Evolutionary conservation across 2,113 vertebrate genomes (phyloP).

Genomic region (Zingel zingel): DNA sequence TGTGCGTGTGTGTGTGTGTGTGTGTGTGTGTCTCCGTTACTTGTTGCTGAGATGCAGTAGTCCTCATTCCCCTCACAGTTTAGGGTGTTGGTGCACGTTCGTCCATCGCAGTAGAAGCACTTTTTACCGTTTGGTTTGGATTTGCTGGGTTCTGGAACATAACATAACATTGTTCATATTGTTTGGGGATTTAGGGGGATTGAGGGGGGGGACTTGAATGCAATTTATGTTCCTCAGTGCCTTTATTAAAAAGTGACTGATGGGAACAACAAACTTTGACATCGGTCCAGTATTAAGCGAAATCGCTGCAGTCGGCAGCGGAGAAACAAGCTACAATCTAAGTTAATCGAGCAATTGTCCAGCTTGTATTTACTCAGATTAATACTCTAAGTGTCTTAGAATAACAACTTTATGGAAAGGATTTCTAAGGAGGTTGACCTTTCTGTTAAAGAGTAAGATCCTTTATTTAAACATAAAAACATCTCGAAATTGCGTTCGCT

Average conservation of each 20-base stretch:
- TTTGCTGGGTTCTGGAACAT: constrained; percentile 19
- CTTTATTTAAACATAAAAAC: too few relatives aligned
- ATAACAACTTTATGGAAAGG: too few relatives aligned
- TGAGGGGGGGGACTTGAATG: neutral
- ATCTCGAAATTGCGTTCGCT: too few relatives aligned
- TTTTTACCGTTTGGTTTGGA: constrained; percentile 57
- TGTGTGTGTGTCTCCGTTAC: constrained; percentile 31
- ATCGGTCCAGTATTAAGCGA: too few relatives aligned
- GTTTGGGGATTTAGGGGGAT: too few relatives aligned
- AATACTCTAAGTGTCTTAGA: accelerated
- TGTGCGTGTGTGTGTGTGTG: neutral
- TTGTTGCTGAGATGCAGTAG: constrained; percentile 51
- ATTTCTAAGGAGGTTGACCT: too few relatives aligned
- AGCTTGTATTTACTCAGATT: too few relatives aligned
- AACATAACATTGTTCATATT: neutral
- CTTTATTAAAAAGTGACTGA: neutral
- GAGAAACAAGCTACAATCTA: too few relatives aligned
- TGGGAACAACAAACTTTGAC: too few relatives aligned
- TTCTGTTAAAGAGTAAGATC: too few relatives aligned
- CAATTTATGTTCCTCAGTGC: neutral
- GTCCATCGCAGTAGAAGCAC: constrained; percentile 58
- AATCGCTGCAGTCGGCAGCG: too few relatives aligned
- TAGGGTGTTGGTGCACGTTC: constrained; percentile 27
- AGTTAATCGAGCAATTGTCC: too few relatives aligned
- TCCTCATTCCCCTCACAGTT: constrained; percentile 65